phyloP scores from a whole-genome alignment of 1,140 invertebrate species.

The Heliconius hewitsoni region DNA sequence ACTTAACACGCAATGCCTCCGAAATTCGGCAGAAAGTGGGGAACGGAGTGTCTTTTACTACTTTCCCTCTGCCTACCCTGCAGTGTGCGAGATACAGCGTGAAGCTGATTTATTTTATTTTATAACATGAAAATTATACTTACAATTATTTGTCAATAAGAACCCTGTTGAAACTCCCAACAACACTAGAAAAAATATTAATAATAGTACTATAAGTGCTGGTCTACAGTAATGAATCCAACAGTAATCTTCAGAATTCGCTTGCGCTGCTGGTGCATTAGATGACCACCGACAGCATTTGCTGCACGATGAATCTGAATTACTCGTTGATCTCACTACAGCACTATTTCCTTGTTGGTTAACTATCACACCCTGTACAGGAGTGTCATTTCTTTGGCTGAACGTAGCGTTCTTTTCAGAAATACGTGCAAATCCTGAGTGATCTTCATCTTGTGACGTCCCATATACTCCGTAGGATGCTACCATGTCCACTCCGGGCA shows the following conservation, averaged over 20 bases:
- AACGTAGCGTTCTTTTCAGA: slow-evolving; percentile 70
- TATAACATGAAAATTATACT: slow-evolving; percentile 50
- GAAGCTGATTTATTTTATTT: neutral
- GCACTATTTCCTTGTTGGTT: slow-evolving; percentile 80
- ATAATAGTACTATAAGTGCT: slow-evolving; percentile 67
- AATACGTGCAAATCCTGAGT: slow-evolving; percentile 74
- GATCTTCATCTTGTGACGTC: slow-evolving; percentile 78
- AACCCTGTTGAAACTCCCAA: slow-evolving; percentile 77
- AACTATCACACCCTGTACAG: slow-evolving; percentile 78
- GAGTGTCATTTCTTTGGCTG: slow-evolving; percentile 67
- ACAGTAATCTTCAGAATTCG: slow-evolving; percentile 75
- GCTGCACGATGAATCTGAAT: slow-evolving; percentile 53
- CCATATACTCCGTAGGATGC: slow-evolving; percentile 79
- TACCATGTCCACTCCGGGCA: slow-evolving; percentile 79
- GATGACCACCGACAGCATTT: slow-evolving; percentile 63
- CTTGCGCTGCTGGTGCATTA: slow-evolving; percentile 54
- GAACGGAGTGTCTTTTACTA: too few relatives aligned
- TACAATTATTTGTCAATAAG: slow-evolving; percentile 77
- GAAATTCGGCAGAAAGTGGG: too few relatives aligned
- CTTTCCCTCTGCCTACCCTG: too few relatives aligned
- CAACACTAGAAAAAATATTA: slow-evolving; percentile 76
- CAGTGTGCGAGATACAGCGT: too few relatives aligned
- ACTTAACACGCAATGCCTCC: too few relatives aligned
- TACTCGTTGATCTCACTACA: slow-evolving; percentile 62
- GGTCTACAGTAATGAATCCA: slow-evolving; percentile 76